Percentiles rank a stretch among this genome's conserved stretches.
Conservation (phyloP, 2,888 invertebrate species). For the Branchipolynoe longqiensis region DNA sequence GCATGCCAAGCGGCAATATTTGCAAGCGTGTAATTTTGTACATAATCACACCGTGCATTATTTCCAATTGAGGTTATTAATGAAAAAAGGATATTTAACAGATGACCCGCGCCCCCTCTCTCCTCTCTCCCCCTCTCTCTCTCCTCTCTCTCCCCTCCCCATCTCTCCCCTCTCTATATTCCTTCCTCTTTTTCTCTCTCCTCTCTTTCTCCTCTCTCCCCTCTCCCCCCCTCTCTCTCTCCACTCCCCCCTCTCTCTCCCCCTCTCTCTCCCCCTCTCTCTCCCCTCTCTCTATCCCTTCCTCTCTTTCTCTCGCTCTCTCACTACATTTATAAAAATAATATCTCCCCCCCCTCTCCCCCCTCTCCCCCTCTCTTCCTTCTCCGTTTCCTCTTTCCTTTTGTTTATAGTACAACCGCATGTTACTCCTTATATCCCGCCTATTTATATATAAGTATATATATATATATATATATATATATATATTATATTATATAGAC, state of each 20-base stretch:
- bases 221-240: neutral
- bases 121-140: neutral
- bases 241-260: neutral
- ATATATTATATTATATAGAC: too few relatives aligned
- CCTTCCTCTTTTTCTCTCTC: neutral
- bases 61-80: slow-evolving; percentile 57
- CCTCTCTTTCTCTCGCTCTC: neutral
- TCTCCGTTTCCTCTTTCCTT: too few relatives aligned
- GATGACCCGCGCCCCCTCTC: slow-evolving; percentile 25
- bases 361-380: too few relatives aligned
- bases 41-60: slow-evolving; percentile 54
- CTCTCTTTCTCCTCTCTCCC: neutral
- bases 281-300: neutral
- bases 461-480: too few relatives aligned
- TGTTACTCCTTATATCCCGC: too few relatives aligned
- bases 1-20: slow-evolving; percentile 53
- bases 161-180: neutral
- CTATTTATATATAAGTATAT: too few relatives aligned
- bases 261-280: neutral
- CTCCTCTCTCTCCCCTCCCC: neutral
- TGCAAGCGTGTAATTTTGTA: slow-evolving; percentile 51
- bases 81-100: slow-evolving; percentile 56
- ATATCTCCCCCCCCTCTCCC: too few relatives aligned
- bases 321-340: too few relatives aligned
- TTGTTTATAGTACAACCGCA: too few relatives aligned